Percentiles rank a stretch among this genome's conserved stretches.
Evolutionary conservation across 2,888 invertebrate species (phyloP).

Genomic region (Nephrotoma appendiculata): DNA sequence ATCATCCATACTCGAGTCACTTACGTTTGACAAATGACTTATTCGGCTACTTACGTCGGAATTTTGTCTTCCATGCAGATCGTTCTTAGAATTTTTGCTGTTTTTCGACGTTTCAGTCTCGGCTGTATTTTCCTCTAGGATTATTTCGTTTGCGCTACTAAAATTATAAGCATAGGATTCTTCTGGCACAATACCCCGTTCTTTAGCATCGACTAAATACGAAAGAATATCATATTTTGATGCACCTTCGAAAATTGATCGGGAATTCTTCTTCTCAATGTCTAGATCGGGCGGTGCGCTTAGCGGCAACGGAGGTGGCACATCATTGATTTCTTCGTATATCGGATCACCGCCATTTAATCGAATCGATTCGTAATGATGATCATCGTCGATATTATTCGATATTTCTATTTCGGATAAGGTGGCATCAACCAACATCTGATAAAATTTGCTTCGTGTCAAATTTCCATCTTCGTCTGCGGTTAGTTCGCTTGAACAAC

Average conservation of each 20-base stretch:
- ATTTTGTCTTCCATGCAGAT: conserved; percentile 34
- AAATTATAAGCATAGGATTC: conserved; percentile 53
- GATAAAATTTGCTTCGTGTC: conserved; percentile 56
- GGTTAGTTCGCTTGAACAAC: conserved; percentile 47
- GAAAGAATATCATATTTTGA: conserved; percentile 82
- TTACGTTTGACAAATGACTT: conserved; percentile 65
- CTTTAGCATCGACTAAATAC: conserved; percentile 76
- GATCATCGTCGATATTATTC: conserved; percentile 46
- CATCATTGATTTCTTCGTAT: conserved; percentile 60
- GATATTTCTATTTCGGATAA: conserved; percentile 50
- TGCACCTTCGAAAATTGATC: conserved; percentile 64
- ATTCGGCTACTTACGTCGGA: conserved; percentile 50
- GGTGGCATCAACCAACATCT: conserved; percentile 54
- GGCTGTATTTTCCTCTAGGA: conserved; percentile 39
- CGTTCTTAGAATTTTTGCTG: conserved; percentile 33
- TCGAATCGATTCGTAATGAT: conserved; percentile 59
- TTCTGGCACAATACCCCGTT: conserved; percentile 54
- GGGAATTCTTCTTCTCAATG: conserved; percentile 54
- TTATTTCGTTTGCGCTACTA: conserved; percentile 36
- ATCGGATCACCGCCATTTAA: conserved; percentile 52
- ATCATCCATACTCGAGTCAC: conserved; percentile 74
- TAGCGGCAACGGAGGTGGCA: conserved; percentile 63
- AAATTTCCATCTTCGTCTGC: conserved; percentile 49
- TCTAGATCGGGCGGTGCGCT: conserved; percentile 62
- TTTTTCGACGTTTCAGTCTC: conserved; percentile 39